Conservation (phyloP, 2,113 vertebrate genomes). For the Ophthalmotilapia sp. region DNA sequence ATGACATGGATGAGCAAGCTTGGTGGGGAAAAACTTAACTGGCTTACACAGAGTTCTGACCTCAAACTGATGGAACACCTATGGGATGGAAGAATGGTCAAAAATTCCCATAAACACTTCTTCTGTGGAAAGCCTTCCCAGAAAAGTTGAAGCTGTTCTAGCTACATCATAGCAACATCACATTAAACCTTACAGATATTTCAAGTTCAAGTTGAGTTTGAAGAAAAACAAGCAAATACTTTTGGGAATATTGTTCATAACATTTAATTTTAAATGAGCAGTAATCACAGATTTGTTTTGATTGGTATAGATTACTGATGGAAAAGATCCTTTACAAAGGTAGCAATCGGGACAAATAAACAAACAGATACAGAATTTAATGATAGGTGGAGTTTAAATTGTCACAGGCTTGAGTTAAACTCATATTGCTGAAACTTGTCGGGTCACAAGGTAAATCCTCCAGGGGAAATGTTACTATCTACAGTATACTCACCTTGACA, state of each 20-base stretch:
- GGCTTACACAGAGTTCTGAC: not conserved
- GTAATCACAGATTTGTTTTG: not conserved
- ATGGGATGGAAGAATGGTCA: not conserved
- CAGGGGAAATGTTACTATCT: not conserved
- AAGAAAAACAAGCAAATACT: not conserved
- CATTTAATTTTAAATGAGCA: not conserved
- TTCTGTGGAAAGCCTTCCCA: not conserved
- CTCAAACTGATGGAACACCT: not conserved
- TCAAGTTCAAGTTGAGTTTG: not conserved
- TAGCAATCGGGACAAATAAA: not conserved
- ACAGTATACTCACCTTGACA: conserved; percentile 13
- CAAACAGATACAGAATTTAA: not conserved
- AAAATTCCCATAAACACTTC: not conserved
- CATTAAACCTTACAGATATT: not conserved
- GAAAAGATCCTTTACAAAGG: not conserved
- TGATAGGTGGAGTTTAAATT: not conserved
- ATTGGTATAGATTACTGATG: not conserved
- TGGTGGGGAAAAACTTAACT: not conserved
- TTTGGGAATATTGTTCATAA: not conserved
- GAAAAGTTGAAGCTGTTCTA: not conserved
- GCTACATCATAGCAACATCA: not conserved
- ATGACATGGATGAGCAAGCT: not conserved
- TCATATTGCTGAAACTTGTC: not conserved
- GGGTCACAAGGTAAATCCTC: not conserved
- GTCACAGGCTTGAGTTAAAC: not conserved